Conservation (phyloP, 2,113 vertebrate genomes). For the Thermophis baileyi region DNA sequence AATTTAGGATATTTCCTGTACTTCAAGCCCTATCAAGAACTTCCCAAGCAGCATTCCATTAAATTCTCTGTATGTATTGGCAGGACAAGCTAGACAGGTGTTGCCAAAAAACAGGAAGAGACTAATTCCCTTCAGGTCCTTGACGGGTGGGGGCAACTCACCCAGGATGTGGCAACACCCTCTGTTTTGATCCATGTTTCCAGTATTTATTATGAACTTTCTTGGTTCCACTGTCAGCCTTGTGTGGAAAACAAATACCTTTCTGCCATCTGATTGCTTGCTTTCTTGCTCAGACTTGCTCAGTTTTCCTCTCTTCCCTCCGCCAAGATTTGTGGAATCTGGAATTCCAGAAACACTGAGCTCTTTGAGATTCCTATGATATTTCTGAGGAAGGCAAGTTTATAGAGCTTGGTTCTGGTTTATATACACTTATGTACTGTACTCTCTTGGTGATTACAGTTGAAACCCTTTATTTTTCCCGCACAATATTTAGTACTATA, state of each 20-base stretch:
- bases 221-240: neutral
- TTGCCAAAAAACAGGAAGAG: slow-evolving; percentile 21
- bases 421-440: neutral
- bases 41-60: slow-evolving; percentile 23
- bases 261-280: neutral
- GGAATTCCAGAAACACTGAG: neutral
- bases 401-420: neutral
- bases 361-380: neutral
- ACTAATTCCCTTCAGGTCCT: neutral
- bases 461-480: neutral
- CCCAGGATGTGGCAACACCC: slow-evolving; percentile 17
- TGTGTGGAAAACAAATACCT: neutral
- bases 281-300: neutral
- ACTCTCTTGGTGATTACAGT: neutral
- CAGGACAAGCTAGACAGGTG: slow-evolving; percentile 22
- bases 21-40: slow-evolving; percentile 9
- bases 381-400: neutral
- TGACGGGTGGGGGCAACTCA: neutral
- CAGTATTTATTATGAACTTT: neutral
- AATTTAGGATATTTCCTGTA: neutral
- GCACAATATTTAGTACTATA: neutral
- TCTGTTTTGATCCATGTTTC: slow-evolving; percentile 10
- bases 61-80: neutral
- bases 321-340: neutral
- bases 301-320: neutral